Evolutionary conservation across 2,888 invertebrate species (phyloP).

Genomic region (Tipula lateralis): DNA sequence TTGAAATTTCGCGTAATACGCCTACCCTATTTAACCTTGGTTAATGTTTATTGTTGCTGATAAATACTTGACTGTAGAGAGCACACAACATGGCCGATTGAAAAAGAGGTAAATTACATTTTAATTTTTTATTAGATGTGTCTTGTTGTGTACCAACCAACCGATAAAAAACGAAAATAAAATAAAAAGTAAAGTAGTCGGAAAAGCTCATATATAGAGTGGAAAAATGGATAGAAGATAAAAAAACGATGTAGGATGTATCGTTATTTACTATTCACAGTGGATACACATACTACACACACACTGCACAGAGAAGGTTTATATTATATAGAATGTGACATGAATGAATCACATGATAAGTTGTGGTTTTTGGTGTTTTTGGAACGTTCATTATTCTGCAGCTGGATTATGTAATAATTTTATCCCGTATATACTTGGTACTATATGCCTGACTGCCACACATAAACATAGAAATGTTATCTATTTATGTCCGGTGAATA

Average conservation of each 20-base stretch:
- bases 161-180: not conserved
- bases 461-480: not conserved
- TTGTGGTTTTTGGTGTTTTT: not conserved
- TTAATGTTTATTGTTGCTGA: not conserved
- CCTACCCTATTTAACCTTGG: not conserved
- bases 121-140: not conserved
- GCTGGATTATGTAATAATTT: not conserved
- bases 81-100: not conserved
- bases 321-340: not conserved
- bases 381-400: not conserved
- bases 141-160: not conserved
- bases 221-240: not conserved
- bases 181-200: not conserved
- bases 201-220: not conserved
- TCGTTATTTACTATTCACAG: not conserved
- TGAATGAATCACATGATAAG: not conserved
- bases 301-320: not conserved
- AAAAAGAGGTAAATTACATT: conserved; percentile 24
- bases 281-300: not conserved
- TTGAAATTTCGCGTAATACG: not conserved
- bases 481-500: not conserved
- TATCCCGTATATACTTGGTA: not conserved
- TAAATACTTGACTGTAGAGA: not conserved
- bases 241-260: not conserved
- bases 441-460: not conserved